Base-by-base conservation (phyloP, 2,113 vertebrate species). In the Desmodus rotundus region DNA sequence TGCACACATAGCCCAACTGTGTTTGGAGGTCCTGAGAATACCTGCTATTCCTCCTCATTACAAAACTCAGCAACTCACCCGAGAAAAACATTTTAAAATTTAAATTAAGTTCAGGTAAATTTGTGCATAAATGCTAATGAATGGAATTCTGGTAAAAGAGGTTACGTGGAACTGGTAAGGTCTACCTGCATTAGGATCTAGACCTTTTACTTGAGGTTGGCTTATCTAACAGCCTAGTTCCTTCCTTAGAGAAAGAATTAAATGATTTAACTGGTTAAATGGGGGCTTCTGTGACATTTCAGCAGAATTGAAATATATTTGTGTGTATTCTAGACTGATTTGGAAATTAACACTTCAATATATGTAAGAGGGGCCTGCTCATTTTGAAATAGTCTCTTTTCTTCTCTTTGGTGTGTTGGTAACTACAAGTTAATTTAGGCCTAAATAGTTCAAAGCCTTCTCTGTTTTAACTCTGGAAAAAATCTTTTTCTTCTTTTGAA, bases 401-500 rank as follows among this genome's bases (percentile, higher is more conserved):
- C 77, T 90, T 90, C 90, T 68, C 90, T 96, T 73, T 72, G 70
- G 87, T 88, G 88, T 94, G 86, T 87, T 90, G 89, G 86, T 94
- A 95, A 93, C 63, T 88, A 61, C 3, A 73, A 91, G 83, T 85
- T 97, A 95, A 97, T 95, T 97, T 95, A 93, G 96, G 52, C 61
- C 67, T 74, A 77, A 96, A 94, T 94, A 93, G 91, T 96, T 97
- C 96, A 97, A 95, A 97, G 97, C 43, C 61, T 80, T 96, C 87
- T 96, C 93, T 89, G 54, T 86, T 94, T 96, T 89, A 74, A 74
- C 91, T 89, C 70, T 91, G 95, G 83, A 95, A 94, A 96, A 94
- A 86, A 91, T 96, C 94, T 94, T 96, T 96, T 95, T 87, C 91
- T 96, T 93, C 94, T 96, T 96, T 97, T 94, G 91, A 93, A 96